phyloP scores from a whole-genome alignment of 2,797 vertebrate genomes.

The Oreochromis mossambicus region DNA sequence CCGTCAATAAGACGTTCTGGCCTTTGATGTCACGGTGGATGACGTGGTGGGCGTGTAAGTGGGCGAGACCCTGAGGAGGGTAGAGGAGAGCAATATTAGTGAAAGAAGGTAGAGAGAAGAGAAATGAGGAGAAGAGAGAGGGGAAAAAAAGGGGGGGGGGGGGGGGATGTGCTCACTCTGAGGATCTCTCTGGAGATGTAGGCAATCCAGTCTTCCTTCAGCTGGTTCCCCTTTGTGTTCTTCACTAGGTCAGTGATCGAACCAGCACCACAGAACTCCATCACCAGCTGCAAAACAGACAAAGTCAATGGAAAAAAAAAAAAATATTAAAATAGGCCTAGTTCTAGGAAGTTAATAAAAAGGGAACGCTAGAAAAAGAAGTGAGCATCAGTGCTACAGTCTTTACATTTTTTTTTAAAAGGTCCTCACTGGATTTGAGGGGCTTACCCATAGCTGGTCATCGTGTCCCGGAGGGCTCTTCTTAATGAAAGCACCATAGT shows the following conservation, averaged over 20 bases:
- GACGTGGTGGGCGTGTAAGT: slow-evolving; percentile 94
- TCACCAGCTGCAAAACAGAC: slow-evolving; percentile 77
- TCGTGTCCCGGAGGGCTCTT: slow-evolving; percentile 92
- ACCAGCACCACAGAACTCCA: slow-evolving; percentile 92
- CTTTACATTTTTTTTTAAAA: background rate
- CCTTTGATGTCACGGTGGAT: slow-evolving; percentile 98
- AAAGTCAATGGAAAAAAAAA: background rate
- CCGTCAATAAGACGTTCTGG: slow-evolving; percentile 92
- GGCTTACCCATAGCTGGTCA: slow-evolving; percentile 89
- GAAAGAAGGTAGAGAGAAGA: background rate
- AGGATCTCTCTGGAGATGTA: slow-evolving; percentile 92
- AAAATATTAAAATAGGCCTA: background rate
- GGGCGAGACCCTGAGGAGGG: slow-evolving; percentile 84
- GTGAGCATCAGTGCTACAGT: background rate
- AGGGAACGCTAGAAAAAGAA: background rate
- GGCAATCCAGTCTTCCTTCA: slow-evolving; percentile 91
- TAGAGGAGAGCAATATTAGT: background rate
- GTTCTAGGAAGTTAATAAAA: background rate
- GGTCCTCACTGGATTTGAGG: background rate
- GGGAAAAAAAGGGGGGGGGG: background rate
- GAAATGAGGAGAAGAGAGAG: background rate
- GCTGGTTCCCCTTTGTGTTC: slow-evolving; percentile 88
- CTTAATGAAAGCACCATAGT: slow-evolving; percentile 98
- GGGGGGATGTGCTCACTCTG: slow-evolving; percentile 67
- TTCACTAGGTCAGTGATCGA: slow-evolving; percentile 92